Base-by-base conservation (phyloP, 2,797 vertebrate species). In the Sebastiscus albofasciatus region DNA sequence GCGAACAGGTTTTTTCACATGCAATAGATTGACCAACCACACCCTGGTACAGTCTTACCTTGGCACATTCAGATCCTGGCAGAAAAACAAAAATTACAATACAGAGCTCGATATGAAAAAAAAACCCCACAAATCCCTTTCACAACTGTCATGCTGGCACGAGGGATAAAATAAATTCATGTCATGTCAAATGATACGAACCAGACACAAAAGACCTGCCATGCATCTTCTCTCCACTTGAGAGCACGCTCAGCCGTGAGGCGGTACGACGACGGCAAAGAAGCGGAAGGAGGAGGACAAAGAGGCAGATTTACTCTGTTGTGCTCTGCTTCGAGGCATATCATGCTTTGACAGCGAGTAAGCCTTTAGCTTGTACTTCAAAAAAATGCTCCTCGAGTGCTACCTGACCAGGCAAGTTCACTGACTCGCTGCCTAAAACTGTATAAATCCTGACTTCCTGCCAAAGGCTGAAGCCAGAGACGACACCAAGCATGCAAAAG, bases 21-120 rank as follows among this genome's bases (percentile, higher is more conserved):
- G 93, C 94, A 95, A 81, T 90, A 62, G 79, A 85, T 79, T 76
- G 88, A 91, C 84, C 83, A 87, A 87, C 71, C 87, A 87, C 92
- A 91, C 89, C 84, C 75, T 77, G 27, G 59, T 60, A 81, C 81
- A 67, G 85, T 85, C 96, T 96, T 95, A 96, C 96, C 96, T 95
- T 88, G 59, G 71, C 81, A 69, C 67, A 79, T 84, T 95, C 94
- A 76, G 87, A 85, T 90, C 93, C 95, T 95, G 95, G 83, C 87
- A 93, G 86, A 91, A 81, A 93, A 86, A 91, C 81, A 87, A 87
- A 90, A 91, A 86, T 90, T 92, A 93, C 82, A 90, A 92, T 77
- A 90, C 80, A 94, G 65, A 92, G 77, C 82, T 88, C 59, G 34
- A 86, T 74, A 79, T 73, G 65, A 89, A 81, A 86, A 71, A 20